These are phyloP conservation scores for Gibbula magus DNA, from an alignment of 2,888 invertebrate species.

Conservation along the genomic window DNA sequence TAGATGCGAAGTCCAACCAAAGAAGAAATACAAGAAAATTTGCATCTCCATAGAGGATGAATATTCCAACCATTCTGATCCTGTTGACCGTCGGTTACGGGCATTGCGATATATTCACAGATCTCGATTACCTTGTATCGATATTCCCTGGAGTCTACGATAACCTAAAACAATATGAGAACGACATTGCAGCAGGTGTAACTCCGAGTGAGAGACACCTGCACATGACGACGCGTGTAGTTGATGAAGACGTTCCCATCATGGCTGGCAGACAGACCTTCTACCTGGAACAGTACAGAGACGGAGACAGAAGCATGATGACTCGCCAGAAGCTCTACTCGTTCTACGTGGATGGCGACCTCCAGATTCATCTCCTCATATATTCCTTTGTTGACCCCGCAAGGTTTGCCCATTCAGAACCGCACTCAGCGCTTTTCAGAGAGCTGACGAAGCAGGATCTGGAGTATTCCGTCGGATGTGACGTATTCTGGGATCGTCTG, in stretches of 20 bases:
- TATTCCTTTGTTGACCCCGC: slow-evolving; percentile 10
- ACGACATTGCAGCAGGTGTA: neutral
- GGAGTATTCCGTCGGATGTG: slow-evolving; percentile 19
- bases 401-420: slow-evolving; percentile 3
- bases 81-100: neutral
- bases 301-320: slow-evolving; percentile 3
- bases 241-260: neutral
- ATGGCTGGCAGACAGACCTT: neutral
- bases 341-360: neutral
- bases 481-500: slow-evolving; percentile 25
- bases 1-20: too few relatives aligned
- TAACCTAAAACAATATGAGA: slow-evolving; percentile 18
- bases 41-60: too few relatives aligned
- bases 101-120: neutral
- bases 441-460: slow-evolving; percentile 7
- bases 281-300: slow-evolving; percentile 8
- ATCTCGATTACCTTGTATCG: neutral
- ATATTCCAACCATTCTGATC: too few relatives aligned
- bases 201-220: slow-evolving; percentile 15
- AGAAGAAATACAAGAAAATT: too few relatives aligned
- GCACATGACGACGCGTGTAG: neutral
- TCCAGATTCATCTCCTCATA: neutral
- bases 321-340: slow-evolving; percentile 21
- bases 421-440: slow-evolving; percentile 3
- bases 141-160: slow-evolving; percentile 20